phyloP scores from a whole-genome alignment of 2,113 vertebrate genomes.

The Syngnathoides biaculeatus region DNA sequence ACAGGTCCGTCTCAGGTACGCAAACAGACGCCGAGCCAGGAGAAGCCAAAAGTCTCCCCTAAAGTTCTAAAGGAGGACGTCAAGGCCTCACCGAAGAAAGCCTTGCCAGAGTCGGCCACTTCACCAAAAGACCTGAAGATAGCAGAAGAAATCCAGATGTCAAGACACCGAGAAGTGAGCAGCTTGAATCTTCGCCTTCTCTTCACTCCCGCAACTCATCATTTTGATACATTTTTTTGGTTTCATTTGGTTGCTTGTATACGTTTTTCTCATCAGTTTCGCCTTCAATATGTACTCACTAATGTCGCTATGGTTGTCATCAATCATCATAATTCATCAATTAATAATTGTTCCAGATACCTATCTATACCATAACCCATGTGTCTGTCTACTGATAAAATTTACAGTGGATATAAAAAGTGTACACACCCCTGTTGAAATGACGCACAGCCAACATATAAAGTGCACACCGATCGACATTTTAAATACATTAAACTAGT shows the following conservation, averaged over 20 bases:
- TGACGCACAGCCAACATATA: background rate
- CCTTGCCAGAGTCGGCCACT: conserved; percentile 57
- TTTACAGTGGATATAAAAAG: background rate
- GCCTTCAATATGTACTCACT: background rate
- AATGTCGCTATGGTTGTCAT: background rate
- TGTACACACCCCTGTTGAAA: background rate
- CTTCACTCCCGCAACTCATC: conserved; percentile 47
- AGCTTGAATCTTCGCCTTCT: conserved; percentile 69
- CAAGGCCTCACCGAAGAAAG: conserved; percentile 73
- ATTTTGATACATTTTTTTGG: conserved; percentile 26
- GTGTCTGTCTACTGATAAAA: background rate
- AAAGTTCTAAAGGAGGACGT: conserved; percentile 72
- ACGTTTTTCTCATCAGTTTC: conserved; percentile 1
- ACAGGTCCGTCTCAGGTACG: conserved; percentile 64
- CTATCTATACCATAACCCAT: background rate
- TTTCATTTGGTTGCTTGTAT: conserved; percentile 31
- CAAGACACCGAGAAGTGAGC: conserved; percentile 89
- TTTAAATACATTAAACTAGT: too few relatives aligned
- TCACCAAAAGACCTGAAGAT: conserved; percentile 76
- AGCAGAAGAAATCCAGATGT: conserved; percentile 73
- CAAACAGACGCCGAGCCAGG: conserved; percentile 70
- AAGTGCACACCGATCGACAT: too few relatives aligned
- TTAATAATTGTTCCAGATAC: conserved; percentile 3
- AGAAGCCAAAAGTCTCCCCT: conserved; percentile 65
- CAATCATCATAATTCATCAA: conserved; percentile 6